phyloP scores from a whole-genome alignment of 1,140 invertebrate species.

The Heliothis subflexa region DNA sequence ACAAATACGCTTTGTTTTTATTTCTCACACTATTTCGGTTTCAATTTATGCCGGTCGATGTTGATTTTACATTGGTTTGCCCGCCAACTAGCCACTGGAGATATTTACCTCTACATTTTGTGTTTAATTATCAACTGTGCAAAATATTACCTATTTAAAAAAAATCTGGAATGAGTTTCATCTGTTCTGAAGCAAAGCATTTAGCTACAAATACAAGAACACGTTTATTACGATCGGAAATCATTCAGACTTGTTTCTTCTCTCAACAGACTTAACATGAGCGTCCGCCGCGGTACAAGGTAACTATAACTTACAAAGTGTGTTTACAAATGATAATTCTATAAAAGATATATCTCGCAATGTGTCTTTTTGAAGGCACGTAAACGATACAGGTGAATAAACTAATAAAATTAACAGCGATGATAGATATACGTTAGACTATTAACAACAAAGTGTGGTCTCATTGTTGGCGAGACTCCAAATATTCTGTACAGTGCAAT shows the following conservation, averaged over 20 bases:
- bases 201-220: conserved; percentile 60
- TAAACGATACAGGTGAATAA: conserved; percentile 64
- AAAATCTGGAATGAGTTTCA: conserved; percentile 61
- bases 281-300: not conserved
- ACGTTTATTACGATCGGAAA: conserved; percentile 71
- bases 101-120: conserved; percentile 51
- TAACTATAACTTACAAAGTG: conserved; percentile 7
- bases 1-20: conserved; percentile 44
- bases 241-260: conserved; percentile 62
- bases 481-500: conserved; percentile 46
- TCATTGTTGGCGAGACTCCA: conserved; percentile 60
- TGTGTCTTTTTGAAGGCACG: conserved; percentile 47
- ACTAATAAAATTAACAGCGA: conserved; percentile 62
- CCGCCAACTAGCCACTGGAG: conserved; percentile 21
- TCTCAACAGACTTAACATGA: conserved; percentile 53
- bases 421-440: conserved; percentile 60
- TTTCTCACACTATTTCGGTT: conserved; percentile 30
- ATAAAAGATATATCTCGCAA: not conserved
- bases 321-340: not conserved
- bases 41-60: conserved; percentile 39
- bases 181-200: conserved; percentile 66
- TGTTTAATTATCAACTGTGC: conserved; percentile 52
- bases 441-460: conserved; percentile 60
- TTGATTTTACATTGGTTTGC: conserved; percentile 47
- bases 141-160: conserved; percentile 56